Base-by-base conservation (phyloP, 2,797 vertebrate species). In the Morus bassanus region DNA sequence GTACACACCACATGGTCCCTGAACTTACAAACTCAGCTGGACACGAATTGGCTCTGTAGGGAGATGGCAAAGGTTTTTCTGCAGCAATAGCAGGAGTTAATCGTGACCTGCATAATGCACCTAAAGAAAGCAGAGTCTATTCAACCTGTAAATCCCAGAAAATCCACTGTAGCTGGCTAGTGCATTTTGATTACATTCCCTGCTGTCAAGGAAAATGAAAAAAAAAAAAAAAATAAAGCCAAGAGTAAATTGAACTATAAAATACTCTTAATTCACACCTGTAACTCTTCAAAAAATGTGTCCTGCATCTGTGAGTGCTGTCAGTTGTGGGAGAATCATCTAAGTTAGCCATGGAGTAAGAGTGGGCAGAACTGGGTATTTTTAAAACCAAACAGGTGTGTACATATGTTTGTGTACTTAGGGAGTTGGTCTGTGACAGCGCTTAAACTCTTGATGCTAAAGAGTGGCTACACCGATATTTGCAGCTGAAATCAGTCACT, bases 141-240 rank as follows among this genome's bases (percentile, higher is more conserved):
- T 61, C 77, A 84, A 68, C 57, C 50, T 54, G 54, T 65, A 91
- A 84, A 81, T 84, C 88, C 35, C 65, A 57, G 61, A 84, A 84
- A 91, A 91, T 70, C 51, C 10, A 28, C 50, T 79, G 14, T 43
- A 50, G 77, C 19, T 92, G 59, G 59, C 24, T 37, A 60, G 59
- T 37, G 17, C 22, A 6, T n/a, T 53, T 53, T 72, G 57, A 61
- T 75, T 57, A 33, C 35, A 56, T 61, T 85, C 57, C 48, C 81
- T 92, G 45, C 31, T 94, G 63, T 45, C 33, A 15, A 7, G 30
- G 83, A 53, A 88, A 88, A 82, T 50, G n/a, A 22, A 73, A 81
- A 24, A 73, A 81, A 75, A 41, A 21, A 12, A 73, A 81, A 24
- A 69, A 81, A 75, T 37, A 21, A 12, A 54, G 18, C 21, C 2